Evolutionary conservation across 2,113 vertebrate species (phyloP).

Genomic region (Pangasianodon hypophthalmus): DNA sequence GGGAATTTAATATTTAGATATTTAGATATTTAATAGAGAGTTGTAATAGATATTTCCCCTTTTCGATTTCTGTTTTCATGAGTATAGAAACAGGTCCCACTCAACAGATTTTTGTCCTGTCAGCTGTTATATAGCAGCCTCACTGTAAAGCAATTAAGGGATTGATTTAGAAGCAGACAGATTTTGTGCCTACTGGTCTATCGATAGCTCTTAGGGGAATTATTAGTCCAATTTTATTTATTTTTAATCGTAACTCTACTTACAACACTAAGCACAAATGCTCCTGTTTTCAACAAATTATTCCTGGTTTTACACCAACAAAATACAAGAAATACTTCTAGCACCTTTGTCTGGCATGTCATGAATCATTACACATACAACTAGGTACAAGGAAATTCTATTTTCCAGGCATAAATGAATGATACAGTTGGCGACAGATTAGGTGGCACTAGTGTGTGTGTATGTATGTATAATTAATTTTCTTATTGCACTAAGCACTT

Average conservation of each 20-base stretch:
- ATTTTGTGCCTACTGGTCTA: conserved; percentile 57
- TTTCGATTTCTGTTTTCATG: conserved; percentile 48
- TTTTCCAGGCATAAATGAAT: neutral
- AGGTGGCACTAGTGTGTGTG: neutral
- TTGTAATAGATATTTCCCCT: conserved; percentile 40
- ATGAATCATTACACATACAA: neutral
- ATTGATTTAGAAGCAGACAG: conserved; percentile 57
- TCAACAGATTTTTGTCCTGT: conserved; percentile 55
- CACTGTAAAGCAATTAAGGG: conserved; percentile 60
- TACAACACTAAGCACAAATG: conserved; percentile 20
- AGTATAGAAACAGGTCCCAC: conserved; percentile 47
- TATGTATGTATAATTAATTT: neutral
- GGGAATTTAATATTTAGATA: no score
- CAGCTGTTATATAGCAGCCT: conserved; percentile 54
- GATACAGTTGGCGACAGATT: neutral
- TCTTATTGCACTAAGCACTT: neutral
- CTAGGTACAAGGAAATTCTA: neutral
- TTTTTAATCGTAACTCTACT: conserved; percentile 46
- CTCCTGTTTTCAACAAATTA: conserved; percentile 27
- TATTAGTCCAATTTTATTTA: conserved; percentile 44
- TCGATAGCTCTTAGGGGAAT: conserved; percentile 51
- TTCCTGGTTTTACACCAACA: conserved; percentile 28
- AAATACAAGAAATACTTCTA: conserved; percentile 32
- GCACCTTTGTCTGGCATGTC: neutral
- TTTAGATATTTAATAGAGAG: no score